phyloP scores from a whole-genome alignment of 2,113 vertebrate species.

The Orcinus orca region DNA sequence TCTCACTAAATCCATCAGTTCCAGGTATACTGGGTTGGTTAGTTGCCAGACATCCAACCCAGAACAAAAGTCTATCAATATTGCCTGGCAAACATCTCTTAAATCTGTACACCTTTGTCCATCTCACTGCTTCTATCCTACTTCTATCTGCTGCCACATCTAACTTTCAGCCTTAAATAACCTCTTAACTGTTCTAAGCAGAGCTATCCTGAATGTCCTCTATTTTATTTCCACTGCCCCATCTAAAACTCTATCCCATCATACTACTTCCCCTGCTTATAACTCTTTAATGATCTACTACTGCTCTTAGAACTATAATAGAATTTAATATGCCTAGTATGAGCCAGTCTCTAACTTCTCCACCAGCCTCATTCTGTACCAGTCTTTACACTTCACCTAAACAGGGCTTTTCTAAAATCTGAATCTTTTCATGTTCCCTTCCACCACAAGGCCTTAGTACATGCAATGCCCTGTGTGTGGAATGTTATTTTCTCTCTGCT shows the following conservation, averaged over 20 bases:
- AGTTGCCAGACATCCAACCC: not conserved
- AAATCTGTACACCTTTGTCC: not conserved
- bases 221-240: not conserved
- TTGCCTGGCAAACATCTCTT: not conserved
- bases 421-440: not conserved
- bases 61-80: not conserved
- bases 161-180: not conserved
- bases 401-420: not conserved
- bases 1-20: not conserved
- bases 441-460: not conserved
- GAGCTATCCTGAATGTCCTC: not conserved
- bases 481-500: not conserved
- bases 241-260: not conserved
- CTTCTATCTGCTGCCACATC: not conserved
- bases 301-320: too few species aligned
- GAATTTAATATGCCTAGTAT: not conserved
- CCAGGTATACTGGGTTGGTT: not conserved
- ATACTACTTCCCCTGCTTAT: not conserved
- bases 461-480: too few species aligned
- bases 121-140: not conserved
- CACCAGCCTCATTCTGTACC: not conserved
- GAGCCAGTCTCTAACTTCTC: not conserved
- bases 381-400: not conserved
- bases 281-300: not conserved
- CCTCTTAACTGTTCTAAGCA: not conserved